Evolutionary conservation across 2,888 invertebrate species (phyloP), one percentile per base, ranked within the genome.

Genomic region (Pyrrhia umbra): DNA sequence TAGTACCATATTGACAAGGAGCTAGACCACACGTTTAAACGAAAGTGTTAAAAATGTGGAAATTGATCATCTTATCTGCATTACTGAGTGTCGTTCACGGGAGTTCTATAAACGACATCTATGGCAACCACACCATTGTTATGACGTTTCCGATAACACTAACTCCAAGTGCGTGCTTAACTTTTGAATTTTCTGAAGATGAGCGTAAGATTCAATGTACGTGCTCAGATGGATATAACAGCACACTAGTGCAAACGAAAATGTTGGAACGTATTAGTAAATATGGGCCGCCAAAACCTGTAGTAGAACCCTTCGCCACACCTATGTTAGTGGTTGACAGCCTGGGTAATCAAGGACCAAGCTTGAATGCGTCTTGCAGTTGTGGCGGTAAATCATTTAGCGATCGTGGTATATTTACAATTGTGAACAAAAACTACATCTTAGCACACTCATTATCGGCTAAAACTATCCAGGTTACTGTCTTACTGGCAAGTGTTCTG

Each of bases 391-490:
- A 37, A 4, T 13, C 16, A 2, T n/a, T 15, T 4, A 13, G 8
- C 25, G 49, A 46, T n/a, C 45, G 66, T 25, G 51, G 62, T 25
- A 34, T 70, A 21, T 15, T 67, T 13, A 43, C 50, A 46, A 39
- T 46, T 45, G 70, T 67, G 40, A 67, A 67, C 8, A 10, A 34
- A 0, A 67, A 67, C 8, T 67, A 70, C 47, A 8, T 51, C 15
- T 6, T 65, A 15, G 47, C 25, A 15, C 16, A 65, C 9, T 6
- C 61, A 13, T 2, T 8, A n/a, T 2, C 13, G 30, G 30, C 25
- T 2, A 43, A 37, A 18, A 43, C 20, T 15, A 27, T 49, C 1
- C 34, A 16, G 8, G 37, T 6, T 2, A 10, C 43, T 6, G 3
- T 49, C 18, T 60, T 69, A 20, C 47, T 65, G 61, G 61, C 65